Percentiles rank a stretch among this genome's conserved stretches.
phyloP scores from a whole-genome alignment of 2,113 vertebrate species.

The Amphiprion ocellaris region DNA sequence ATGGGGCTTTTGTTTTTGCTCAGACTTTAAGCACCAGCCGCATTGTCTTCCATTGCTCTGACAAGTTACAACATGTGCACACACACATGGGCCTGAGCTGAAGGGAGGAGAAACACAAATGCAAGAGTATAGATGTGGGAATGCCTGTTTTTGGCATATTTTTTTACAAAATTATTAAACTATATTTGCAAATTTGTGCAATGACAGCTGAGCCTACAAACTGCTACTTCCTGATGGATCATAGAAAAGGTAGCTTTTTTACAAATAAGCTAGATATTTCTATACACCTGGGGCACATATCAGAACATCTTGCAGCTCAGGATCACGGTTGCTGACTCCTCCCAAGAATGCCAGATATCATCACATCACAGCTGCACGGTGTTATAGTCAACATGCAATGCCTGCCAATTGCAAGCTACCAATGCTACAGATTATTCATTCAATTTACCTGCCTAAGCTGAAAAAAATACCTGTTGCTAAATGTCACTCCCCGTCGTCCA shows the following conservation, averaged over 20 bases:
- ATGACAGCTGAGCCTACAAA: neutral
- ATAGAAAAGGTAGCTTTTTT: slow-evolving; percentile 2
- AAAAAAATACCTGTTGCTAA: slow-evolving; percentile 39
- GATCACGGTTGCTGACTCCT: slow-evolving; percentile 34
- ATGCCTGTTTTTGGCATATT: neutral
- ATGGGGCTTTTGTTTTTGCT: slow-evolving; percentile 51
- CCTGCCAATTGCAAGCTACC: neutral
- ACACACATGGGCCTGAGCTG: slow-evolving; percentile 15
- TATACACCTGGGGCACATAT: slow-evolving; percentile 32
- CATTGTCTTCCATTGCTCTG: slow-evolving; percentile 19
- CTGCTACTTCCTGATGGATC: neutral
- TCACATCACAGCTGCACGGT: slow-evolving; percentile 13
- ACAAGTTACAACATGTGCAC: slow-evolving; percentile 45
- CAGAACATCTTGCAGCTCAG: slow-evolving; percentile 23
- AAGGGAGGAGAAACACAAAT: slow-evolving; percentile 4
- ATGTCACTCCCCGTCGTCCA: slow-evolving; percentile 32
- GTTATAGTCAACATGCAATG: slow-evolving; percentile 2
- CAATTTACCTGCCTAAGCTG: neutral
- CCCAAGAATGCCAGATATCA: slow-evolving; percentile 55
- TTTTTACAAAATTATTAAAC: neutral
- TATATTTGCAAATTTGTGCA: neutral
- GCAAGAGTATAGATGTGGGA: neutral
- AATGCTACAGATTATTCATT: neutral
- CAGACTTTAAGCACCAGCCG: slow-evolving; percentile 1
- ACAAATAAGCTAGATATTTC: slow-evolving; percentile 16